Evolutionary conservation across 2,888 invertebrate species (phyloP), one percentile per base, ranked within the genome.

Genomic region (Plebejus argus): DNA sequence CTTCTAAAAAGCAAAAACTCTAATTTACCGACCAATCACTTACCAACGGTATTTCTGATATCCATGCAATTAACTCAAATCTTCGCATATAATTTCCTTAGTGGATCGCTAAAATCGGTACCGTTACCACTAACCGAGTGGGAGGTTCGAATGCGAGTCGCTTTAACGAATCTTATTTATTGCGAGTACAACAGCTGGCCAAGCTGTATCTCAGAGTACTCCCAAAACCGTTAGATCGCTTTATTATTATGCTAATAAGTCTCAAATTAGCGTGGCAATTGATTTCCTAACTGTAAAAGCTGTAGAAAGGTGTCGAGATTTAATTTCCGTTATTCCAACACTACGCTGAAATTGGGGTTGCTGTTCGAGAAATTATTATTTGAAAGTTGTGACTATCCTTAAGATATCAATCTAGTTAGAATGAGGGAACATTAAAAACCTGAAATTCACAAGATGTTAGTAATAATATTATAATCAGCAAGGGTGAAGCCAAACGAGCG

Each of bases 141-240:
- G 86, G 86, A 81, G 85, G 84, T 81, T 79, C 84, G 85, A 86
- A 86, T 85, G 83, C 82, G 81, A 79, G 80, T 81, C 82, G 82
- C 80, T 82, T 83, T 82, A 81, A 83, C 83, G 81, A 83, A 83
- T 83, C 83, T 81, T 81, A 83, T 82, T 79, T 81, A 83, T 81
- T 80, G 82, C 80, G 80, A 80, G 83, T 85, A 85, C 84, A 85
- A 85, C 28, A 28, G 28, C 83, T 81, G 70, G 76, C 79, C 78
- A 78, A 78, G 78, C 79, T 33, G 33, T 35, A 70, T 33, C 56
- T 35, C 1, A 33, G n/a, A 20, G 35, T 39, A 39, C 45, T 72
- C 20, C 70, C 70, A 70, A 53, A 53, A 39, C n/a, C 8, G 56
- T 35, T 39, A 39, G 39, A 49, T 53, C 72, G 23, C 5, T 53